Evolutionary conservation across 1,140 invertebrate species (phyloP).

Genomic region (Formica exsecta): DNA sequence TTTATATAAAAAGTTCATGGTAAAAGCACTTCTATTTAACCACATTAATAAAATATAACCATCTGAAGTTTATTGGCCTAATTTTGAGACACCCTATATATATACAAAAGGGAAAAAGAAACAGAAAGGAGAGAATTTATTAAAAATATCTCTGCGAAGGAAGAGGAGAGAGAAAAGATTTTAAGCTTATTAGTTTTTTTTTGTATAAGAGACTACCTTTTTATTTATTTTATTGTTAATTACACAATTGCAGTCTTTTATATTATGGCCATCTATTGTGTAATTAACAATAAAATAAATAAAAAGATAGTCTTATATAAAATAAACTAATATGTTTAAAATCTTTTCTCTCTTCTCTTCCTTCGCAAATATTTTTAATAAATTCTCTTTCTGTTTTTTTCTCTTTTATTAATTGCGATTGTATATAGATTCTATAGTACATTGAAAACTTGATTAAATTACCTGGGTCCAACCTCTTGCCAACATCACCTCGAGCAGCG

Average conservation of each 20-base stretch:
- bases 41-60: no score
- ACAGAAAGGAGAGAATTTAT: background rate
- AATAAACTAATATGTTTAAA: background rate
- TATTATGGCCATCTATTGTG: no score
- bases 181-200: background rate
- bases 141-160: background rate
- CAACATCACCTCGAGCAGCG: slow-evolving; percentile 77
- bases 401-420: background rate
- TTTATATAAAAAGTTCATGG: no score
- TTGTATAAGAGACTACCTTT: no score
- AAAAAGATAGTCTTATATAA: no score
- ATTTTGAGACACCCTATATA: no score
- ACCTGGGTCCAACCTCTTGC: slow-evolving; percentile 80
- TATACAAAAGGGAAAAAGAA: background rate
- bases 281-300: no score
- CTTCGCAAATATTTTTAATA: background rate
- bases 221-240: no score
- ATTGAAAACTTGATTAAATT: slow-evolving; percentile 57
- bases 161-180: background rate
- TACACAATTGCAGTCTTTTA: no score
- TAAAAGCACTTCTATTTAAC: no score
- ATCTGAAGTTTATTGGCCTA: no score
- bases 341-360: background rate
- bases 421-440: background rate
- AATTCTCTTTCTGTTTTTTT: background rate